Evolutionary conservation across 2,888 invertebrate species (phyloP).

Genomic region (Galerucella pusilla): DNA sequence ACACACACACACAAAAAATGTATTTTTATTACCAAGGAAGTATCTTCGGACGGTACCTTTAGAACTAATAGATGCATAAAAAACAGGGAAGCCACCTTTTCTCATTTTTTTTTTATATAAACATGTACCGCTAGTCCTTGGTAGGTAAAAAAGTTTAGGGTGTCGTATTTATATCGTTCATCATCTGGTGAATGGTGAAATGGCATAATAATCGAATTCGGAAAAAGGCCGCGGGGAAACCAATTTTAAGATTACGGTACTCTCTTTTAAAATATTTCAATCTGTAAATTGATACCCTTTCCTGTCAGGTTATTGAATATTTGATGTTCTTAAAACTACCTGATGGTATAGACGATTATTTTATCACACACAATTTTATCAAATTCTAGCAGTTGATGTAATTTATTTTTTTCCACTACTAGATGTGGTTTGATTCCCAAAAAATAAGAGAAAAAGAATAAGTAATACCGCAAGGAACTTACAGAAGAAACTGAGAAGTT

Average conservation of each 20-base stretch:
- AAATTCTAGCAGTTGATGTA: no score
- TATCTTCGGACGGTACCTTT: neutral
- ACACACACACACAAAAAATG: slow-evolving; percentile 4
- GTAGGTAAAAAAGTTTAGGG: slow-evolving; percentile 3
- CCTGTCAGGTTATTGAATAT: slow-evolving; percentile 14
- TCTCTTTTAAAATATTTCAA: slow-evolving; percentile 19
- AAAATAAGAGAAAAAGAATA: no score
- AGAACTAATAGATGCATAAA: slow-evolving; percentile 9
- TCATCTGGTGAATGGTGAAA: slow-evolving; percentile 7
- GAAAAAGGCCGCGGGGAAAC: slow-evolving; percentile 4
- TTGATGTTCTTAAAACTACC: no score
- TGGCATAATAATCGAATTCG: slow-evolving; percentile 11
- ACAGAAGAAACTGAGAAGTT: no score
- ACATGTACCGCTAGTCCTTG: slow-evolving; percentile 10
- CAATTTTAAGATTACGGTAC: slow-evolving; percentile 23
- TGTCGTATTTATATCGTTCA: slow-evolving; percentile 6
- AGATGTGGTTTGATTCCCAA: no score
- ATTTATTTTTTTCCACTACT: no score
- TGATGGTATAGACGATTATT: no score
- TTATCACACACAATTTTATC: no score
- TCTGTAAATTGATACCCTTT: slow-evolving; percentile 22
- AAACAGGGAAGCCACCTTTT: slow-evolving; percentile 13
- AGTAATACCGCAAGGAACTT: no score
- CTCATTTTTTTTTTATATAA: slow-evolving; percentile 3
- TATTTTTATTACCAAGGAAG: slow-evolving; percentile 6